Evolutionary conservation across 2,888 invertebrate species (phyloP).

Genomic region (Platycnemis pennipes): DNA sequence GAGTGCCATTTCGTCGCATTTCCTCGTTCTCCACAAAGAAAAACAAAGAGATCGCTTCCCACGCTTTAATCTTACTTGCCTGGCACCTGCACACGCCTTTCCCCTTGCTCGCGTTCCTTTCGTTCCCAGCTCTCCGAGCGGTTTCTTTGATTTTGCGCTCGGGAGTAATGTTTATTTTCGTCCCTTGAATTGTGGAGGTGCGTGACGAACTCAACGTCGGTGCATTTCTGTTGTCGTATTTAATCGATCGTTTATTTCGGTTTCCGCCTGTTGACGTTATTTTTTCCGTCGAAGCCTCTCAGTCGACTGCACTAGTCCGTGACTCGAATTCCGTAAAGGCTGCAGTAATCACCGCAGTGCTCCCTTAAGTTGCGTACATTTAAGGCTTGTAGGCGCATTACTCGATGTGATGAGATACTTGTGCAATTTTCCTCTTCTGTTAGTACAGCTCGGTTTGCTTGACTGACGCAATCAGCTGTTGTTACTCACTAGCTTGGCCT

Average conservation of each 20-base stretch:
- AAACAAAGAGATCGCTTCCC: not conserved
- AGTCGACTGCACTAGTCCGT: not conserved
- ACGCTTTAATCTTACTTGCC: not conserved
- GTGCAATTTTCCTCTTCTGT: not conserved
- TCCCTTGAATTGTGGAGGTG: not conserved
- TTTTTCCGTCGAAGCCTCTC: not conserved
- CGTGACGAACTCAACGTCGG: not conserved
- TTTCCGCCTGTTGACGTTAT: not conserved
- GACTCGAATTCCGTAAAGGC: not conserved
- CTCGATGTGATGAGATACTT: not conserved
- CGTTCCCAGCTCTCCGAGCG: not conserved
- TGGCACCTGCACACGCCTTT: not conserved
- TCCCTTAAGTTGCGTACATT: not conserved
- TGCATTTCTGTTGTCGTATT: conserved; percentile 5
- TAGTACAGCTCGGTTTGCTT: not conserved
- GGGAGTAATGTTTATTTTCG: conserved; percentile 5
- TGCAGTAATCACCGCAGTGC: not conserved
- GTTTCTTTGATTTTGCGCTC: not conserved
- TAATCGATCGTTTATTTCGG: conserved; percentile 31
- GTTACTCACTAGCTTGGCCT: not conserved
- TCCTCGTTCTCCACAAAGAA: no score
- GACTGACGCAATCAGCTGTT: not conserved
- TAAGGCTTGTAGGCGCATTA: not conserved
- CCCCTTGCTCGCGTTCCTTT: not conserved
- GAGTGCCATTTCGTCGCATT: not conserved